A percentile compares a stretch with the other conserved stretches of the same genome.
Conservation (phyloP, 1,140 invertebrate genomes). For the Dufourea novaeangliae region DNA sequence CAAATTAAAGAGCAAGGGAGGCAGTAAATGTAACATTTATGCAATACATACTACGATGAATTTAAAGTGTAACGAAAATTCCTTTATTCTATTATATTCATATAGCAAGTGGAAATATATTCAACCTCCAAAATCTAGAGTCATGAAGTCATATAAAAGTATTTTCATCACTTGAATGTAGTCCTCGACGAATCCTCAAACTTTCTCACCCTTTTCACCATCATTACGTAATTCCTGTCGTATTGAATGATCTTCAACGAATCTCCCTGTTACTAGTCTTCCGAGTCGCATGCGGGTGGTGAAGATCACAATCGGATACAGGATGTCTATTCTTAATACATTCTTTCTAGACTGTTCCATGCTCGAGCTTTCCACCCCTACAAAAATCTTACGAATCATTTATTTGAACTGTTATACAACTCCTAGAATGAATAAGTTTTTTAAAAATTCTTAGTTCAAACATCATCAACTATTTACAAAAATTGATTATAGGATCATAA, state of each 20-base stretch:
- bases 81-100: no score
- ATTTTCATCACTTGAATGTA: not conserved
- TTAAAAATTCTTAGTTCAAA: no score
- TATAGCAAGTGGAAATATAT: not conserved
- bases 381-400: not conserved
- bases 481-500: no score
- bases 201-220: slow-evolving; percentile 2
- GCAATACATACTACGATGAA: no score
- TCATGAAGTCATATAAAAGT: not conserved
- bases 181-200: not conserved
- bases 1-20: no score
- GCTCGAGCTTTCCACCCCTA: not conserved
- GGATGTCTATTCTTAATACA: not conserved
- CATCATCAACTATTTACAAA: no score
- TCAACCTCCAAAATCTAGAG: not conserved
- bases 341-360: not conserved
- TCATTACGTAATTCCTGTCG: slow-evolving; percentile 37
- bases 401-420: no score
- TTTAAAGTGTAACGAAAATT: no score
- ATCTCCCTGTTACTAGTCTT: not conserved
- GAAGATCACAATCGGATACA: slow-evolving; percentile 1
- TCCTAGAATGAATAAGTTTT: no score
- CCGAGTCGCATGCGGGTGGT: slow-evolving; percentile 45
- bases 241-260: not conserved
- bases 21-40: no score